Evolutionary conservation across 2,888 invertebrate genomes (phyloP).

Genomic region (Seira musarum): DNA sequence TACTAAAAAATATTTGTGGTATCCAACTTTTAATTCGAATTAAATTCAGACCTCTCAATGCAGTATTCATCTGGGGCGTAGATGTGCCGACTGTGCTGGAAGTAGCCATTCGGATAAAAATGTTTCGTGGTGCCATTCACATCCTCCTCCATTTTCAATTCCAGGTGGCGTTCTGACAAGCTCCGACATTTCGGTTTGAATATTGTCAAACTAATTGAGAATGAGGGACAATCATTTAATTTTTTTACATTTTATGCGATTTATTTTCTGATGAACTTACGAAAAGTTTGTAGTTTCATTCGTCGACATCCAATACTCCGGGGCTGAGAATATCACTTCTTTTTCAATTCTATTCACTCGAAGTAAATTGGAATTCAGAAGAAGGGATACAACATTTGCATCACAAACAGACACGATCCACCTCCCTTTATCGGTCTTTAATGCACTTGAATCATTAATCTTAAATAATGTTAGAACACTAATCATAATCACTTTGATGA

Average conservation of each 20-base stretch:
- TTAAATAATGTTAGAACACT: not conserved
- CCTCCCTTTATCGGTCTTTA: too few species aligned
- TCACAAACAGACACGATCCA: constrained; percentile 21
- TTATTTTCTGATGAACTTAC: constrained; percentile 39
- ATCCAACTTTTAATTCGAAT: constrained; percentile 38
- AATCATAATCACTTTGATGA: not conserved
- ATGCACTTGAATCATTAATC: too few species aligned
- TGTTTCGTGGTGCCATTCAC: not conserved
- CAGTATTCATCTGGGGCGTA: constrained; percentile 62
- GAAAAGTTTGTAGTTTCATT: constrained; percentile 22
- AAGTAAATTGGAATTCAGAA: not conserved
- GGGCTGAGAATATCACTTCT: constrained; percentile 1
- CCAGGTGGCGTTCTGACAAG: not conserved
- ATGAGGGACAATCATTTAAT: not conserved
- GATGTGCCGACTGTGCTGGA: constrained; percentile 28
- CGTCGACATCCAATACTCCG: constrained; percentile 31
- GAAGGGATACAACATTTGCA: constrained; percentile 20
- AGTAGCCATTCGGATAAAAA: constrained; percentile 57
- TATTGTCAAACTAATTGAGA: constrained; percentile 1
- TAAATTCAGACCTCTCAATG: constrained; percentile 16
- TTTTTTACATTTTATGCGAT: constrained; percentile 9
- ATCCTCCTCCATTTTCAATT: not conserved
- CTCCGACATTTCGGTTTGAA: constrained; percentile 23
- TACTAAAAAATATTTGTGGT: not conserved
- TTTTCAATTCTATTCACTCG: too few species aligned